These are phyloP conservation scores for Auanema freiburgensis DNA, from an alignment of 2,888 invertebrate genomes.

Conservation along the genomic window DNA sequence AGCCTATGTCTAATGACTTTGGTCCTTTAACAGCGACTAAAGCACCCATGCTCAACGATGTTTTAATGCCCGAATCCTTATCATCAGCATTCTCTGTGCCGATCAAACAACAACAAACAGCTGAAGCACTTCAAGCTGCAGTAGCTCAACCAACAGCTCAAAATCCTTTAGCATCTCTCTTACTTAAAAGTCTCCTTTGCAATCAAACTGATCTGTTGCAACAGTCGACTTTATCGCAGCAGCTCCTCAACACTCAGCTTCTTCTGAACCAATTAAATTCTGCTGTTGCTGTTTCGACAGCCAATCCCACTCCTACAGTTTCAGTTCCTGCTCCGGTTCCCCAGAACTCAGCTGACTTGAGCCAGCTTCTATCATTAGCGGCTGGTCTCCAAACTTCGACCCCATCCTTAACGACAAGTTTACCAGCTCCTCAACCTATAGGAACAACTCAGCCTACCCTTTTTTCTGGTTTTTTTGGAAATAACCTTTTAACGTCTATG, in stretches of 20 bases:
- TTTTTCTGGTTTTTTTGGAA: too few species aligned
- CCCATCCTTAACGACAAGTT: not conserved
- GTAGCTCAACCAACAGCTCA: constrained; percentile 4
- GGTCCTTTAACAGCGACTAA: constrained; percentile 35
- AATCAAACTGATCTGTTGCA: constrained; percentile 7
- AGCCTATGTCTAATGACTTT: constrained; percentile 27
- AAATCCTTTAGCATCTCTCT: constrained; percentile 12
- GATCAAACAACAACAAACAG: constrained; percentile 4
- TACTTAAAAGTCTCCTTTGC: constrained; percentile 14
- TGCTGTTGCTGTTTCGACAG: not conserved
- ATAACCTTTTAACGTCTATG: too few species aligned
- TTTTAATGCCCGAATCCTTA: constrained; percentile 11
- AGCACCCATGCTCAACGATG: constrained; percentile 19
- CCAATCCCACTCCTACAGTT: not conserved
- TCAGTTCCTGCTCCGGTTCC: not conserved
- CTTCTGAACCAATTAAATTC: constrained; percentile 33
- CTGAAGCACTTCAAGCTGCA: not conserved
- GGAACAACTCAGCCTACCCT: too few species aligned
- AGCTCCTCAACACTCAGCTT: constrained; percentile 29
- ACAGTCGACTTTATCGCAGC: constrained; percentile 20
- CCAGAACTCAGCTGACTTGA: not conserved
- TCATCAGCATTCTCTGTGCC: constrained; percentile 17
- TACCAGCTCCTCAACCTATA: not conserved
- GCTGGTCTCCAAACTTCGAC: constrained; percentile 7
- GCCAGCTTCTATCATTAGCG: constrained; percentile 3